These are phyloP conservation scores for Acyrthosiphon pisum DNA, from an alignment of 1,140 invertebrate genomes.

Conservation along the genomic window DNA sequence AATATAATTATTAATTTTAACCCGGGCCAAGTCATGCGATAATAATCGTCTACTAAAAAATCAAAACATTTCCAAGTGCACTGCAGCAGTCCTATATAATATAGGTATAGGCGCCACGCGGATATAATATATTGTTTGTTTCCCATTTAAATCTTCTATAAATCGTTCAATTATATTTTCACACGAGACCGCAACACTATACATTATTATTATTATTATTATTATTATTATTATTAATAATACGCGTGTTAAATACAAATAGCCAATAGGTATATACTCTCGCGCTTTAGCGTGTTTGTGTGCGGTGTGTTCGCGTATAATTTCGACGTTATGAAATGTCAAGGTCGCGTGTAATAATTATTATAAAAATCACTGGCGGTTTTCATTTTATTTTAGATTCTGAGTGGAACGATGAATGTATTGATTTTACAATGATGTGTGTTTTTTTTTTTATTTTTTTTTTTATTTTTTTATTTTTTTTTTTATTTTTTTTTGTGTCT, in stretches of 20 bases:
- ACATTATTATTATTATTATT: too few species aligned
- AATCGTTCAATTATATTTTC: neutral
- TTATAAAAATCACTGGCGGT: constrained; percentile 2
- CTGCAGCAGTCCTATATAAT: neutral
- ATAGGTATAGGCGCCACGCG: neutral
- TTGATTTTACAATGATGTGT: too few species aligned
- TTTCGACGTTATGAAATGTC: constrained; percentile 28
- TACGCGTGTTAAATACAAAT: neutral
- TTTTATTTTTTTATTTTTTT: too few species aligned
- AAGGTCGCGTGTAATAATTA: constrained; percentile 18
- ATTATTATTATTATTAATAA: neutral
- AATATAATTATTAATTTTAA: too few species aligned
- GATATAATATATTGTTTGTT: neutral
- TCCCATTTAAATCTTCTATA: neutral
- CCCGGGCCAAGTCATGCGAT: too few species aligned
- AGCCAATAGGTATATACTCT: neutral
- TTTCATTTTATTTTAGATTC: neutral
- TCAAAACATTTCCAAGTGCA: too few species aligned
- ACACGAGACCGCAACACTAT: neutral
- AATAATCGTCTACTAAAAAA: too few species aligned
- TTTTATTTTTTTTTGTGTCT: too few species aligned
- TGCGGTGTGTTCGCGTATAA: neutral
- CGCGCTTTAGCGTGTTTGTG: neutral
- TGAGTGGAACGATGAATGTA: too few species aligned
- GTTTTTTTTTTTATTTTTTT: too few species aligned